Base-by-base conservation (phyloP, 2,888 invertebrate species). In the Troides helena region DNA sequence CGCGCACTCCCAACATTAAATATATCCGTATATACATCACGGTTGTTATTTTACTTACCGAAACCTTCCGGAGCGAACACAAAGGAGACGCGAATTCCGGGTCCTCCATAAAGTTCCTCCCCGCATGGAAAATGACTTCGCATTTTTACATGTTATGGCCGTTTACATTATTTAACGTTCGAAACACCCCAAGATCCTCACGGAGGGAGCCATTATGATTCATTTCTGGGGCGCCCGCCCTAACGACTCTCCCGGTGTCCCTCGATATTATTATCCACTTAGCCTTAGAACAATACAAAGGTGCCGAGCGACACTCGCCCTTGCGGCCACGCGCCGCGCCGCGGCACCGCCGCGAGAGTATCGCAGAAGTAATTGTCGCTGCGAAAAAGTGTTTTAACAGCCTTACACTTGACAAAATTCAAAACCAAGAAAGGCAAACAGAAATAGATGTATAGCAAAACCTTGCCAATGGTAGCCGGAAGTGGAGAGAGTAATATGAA, bases 211-310 rank as follows among this genome's bases (percentile, higher is more conserved):
- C 67, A 72, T 76, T 74, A 74, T 75, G 73, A 74, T 74, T 74
- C 74, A 76, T 76, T 76, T 74, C 68, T 67, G 70, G 72, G 71
- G 70, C 72, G 71, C 72, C 72, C 71, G 62, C 71, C 73, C 69
- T 74, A 73, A 76, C 74, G 74, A 73, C 74, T 71, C 64, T 69
- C 72, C 70, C 71, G 62, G 72, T 69, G 71, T 71, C 71, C 60
- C 64, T 69, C 66, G 56, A 62, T 70, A 63, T 69, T 69, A 70
- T 70, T 70, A 71, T 69, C 63, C 69, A 71, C 64, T 70, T 70
- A 70, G 43, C 67, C 57, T 63, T 62, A 21, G 59, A 65, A 58
- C 62, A 50, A 65, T 62, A 56, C 61, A 50, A 43, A 56, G 57
- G 65, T 30, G 30, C 39, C 25, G 14, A 2, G 10, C 30, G n/a